Evolutionary conservation across 2,113 vertebrate genomes (phyloP).

Genomic region (Aspiorhynchus laticeps): DNA sequence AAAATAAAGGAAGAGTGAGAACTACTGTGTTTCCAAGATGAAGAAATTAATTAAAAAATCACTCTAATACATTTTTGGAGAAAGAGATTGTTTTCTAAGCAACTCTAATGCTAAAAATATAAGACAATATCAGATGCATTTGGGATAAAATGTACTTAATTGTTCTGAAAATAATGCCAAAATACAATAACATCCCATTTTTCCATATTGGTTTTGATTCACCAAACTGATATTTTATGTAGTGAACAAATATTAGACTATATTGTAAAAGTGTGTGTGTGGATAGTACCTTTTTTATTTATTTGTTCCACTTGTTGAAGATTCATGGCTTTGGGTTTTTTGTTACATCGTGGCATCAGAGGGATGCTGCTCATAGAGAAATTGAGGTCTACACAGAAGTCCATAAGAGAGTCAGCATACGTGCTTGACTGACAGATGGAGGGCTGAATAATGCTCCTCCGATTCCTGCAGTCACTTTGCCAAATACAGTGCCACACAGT

Average conservation of each 20-base stretch:
- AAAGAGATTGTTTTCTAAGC: neutral
- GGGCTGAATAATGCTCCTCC: constrained; percentile 50
- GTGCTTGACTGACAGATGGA: constrained; percentile 53
- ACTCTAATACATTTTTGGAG: neutral
- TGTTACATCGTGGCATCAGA: neutral
- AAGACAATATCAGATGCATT: neutral
- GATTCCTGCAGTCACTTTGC: constrained; percentile 30
- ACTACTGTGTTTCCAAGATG: constrained; percentile 3
- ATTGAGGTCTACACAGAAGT: constrained; percentile 29
- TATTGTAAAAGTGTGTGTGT: neutral
- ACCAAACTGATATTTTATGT: neutral
- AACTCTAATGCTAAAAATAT: neutral
- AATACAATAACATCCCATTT: neutral
- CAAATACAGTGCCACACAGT: constrained; percentile 15
- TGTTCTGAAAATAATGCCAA: neutral
- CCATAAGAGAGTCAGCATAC: constrained; percentile 43
- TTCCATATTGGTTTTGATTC: neutral
- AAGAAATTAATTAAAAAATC: neutral
- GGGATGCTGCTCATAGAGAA: neutral
- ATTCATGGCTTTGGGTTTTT: neutral
- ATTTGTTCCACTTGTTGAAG: constrained; percentile 1
- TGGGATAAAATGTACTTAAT: neutral
- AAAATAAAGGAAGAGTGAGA: constrained; percentile 33
- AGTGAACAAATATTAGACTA: neutral
- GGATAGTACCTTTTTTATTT: neutral